Percentiles rank a stretch among this genome's conserved stretches.
These are phyloP conservation scores for Aplodontia rufa DNA, from an alignment of 2,113 vertebrate genomes.

Conservation along the genomic window DNA sequence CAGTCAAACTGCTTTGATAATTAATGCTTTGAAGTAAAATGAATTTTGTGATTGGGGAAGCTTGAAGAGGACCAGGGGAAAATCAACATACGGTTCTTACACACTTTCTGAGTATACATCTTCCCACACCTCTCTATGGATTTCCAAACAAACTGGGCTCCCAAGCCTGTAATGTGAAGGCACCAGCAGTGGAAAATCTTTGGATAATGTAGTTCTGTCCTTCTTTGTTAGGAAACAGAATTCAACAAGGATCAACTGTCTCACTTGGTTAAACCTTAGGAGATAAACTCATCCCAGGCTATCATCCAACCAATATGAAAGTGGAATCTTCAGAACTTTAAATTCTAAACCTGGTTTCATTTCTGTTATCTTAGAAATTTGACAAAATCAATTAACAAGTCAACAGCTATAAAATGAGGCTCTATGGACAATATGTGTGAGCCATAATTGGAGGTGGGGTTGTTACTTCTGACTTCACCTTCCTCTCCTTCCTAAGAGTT, in stretches of 20 bases:
- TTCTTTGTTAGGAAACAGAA: not conserved
- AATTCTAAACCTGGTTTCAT: not conserved
- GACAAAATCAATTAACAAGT: not conserved
- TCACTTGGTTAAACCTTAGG: not conserved
- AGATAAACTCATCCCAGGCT: not conserved
- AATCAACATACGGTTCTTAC: not conserved
- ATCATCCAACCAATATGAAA: not conserved
- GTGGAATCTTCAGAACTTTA: not conserved
- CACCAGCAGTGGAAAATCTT: not conserved
- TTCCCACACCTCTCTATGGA: not conserved
- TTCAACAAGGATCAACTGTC: not conserved
- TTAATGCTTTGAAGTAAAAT: constrained; percentile 19
- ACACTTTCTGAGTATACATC: not conserved
- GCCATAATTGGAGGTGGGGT: not conserved
- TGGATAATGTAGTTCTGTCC: not conserved
- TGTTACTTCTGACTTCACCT: not conserved
- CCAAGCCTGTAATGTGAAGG: not conserved
- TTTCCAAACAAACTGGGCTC: not conserved
- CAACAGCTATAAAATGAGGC: not conserved
- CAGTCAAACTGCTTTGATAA: not conserved
- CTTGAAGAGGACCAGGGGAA: not conserved
- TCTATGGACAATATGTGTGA: not conserved
- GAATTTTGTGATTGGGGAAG: not conserved
- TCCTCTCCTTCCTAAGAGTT: not conserved
- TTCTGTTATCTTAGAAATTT: not conserved